Evolutionary conservation across 2,888 invertebrate species (phyloP), one percentile per base, ranked within the genome.

Genomic region (Pristionchus fissidentatus): DNA sequence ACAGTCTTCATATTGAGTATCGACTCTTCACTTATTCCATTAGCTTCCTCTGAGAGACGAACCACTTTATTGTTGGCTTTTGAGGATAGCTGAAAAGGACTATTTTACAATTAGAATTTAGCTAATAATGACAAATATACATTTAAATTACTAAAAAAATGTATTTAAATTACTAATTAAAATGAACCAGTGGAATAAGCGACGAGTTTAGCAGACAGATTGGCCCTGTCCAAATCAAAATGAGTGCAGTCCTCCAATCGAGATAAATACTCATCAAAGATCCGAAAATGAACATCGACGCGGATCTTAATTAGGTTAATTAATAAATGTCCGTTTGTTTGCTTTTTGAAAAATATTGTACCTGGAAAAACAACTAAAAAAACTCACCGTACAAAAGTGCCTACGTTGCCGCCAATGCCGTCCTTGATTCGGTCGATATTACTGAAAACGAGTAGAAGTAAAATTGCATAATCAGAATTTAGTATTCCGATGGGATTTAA

Each of bases 1-100:
- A 79, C 79, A 55, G 79, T 79, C 57, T 79, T 79, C 29, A 79
- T 46, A 49, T 79, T 79, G 55, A 57, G 57, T 29, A 79, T 79
- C 38, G 41, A 29, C 26, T 79, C 79, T 79, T 79, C 79, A 57
- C 41, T 41, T 35, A 79, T 57, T 79, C 79, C 79, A 79, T 79
- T 79, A 10, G 79, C 79, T 57, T 79, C 79, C 22, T 79, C 79
- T 1, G 57, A 77, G 22, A 77, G 49, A 10, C 29, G 26, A 8
- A 77, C 49, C 15, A 49, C 49, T 49, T 77, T 77, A 4, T n/a
- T 49, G 29, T 32, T 77, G 4, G 46, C 75, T 19, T 35, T 26
- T 0, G 75, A 49, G 19, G 75, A 77, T 4, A 77, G 19, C 75
- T 77, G 49, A 41, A 70, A 0, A 2, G 66, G 0, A 26, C n/a